Evolutionary conservation across 1,140 invertebrate genomes (phyloP), one percentile per base, ranked within the genome.

Genomic region (Apocrypta bakeri): DNA sequence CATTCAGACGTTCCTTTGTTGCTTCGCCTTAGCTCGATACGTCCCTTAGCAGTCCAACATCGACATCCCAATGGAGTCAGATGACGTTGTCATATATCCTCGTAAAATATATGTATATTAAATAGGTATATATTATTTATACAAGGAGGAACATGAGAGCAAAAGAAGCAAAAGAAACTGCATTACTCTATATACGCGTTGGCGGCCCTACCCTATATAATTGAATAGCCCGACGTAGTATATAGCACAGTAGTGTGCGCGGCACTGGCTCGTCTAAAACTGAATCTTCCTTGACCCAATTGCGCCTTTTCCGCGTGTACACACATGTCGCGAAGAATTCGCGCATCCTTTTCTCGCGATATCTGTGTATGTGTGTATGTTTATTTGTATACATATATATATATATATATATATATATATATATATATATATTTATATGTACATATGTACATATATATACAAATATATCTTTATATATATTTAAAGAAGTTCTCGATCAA

Each of bases 261-360:
- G 29, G 64, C 76, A 21, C 12, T n/a, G 29, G 4, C 63, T 1
- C 29, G 17, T 81, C 79, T 81, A 81, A 81, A 81, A 81, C 61
- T 75, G 79, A 81, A 75, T 66, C 71, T 75, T 64, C 78, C 78
- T 79, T 81, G 79, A 81, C 71, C 79, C 33, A 75, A 81, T 81
- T 81, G 71, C 71, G 33, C 71, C 14, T 73, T 73, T 73, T 42
- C 71, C 71, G 71, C 37, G 37, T 29, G 17, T 37, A 37, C 68
- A 37, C 17, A 25, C 25, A 27, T 29, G 63, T 29, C 25, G 68
- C 33, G 71, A 73, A 48, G 71, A 73, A 73, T 73, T 37, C 71
- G 71, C 71, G 40, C 71, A 73, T 73, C 71, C 71, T 73, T 73
- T 42, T 42, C 7, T 33, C 31, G 68, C 29, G 6, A 0, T 17